These are phyloP conservation scores for Nasonia giraulti DNA, from an alignment of 1,140 invertebrate species.

Conservation along the genomic window DNA sequence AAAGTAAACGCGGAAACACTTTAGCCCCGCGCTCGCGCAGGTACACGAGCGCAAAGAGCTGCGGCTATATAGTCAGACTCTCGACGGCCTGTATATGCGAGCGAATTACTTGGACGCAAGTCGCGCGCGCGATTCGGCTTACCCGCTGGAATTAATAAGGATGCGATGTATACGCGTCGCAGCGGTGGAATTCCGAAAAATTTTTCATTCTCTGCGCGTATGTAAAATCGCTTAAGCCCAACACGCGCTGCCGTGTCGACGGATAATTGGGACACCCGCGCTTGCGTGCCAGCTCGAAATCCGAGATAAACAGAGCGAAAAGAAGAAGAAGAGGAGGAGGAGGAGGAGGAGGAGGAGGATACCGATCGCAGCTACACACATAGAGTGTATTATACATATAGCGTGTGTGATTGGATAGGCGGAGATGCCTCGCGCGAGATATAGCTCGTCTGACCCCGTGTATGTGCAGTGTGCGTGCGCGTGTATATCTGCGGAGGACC, in stretches of 20 bases:
- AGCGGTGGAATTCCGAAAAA: background rate
- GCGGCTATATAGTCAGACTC: background rate
- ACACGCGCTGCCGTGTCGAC: constrained; percentile 62
- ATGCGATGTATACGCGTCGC: background rate
- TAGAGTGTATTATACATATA: constrained; percentile 50
- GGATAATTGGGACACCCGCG: constrained; percentile 66
- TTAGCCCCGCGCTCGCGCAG: constrained; percentile 2
- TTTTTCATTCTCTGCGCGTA: background rate
- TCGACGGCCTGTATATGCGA: background rate
- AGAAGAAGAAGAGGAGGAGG: background rate
- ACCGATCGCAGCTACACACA: background rate
- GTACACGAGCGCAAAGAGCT: background rate
- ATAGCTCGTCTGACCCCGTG: constrained; percentile 71
- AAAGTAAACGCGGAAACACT: constrained; percentile 53
- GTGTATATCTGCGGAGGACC: constrained; percentile 71
- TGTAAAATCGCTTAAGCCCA: background rate
- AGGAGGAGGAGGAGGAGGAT: background rate
- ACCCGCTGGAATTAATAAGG: background rate
- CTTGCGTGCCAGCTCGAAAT: constrained; percentile 29
- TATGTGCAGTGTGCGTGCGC: constrained; percentile 61
- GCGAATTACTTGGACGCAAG: background rate
- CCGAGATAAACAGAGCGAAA: constrained; percentile 29
- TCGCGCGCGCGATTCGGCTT: too few species aligned
- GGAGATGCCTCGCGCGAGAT: constrained; percentile 74
- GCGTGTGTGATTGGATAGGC: constrained; percentile 74